These are phyloP conservation scores for Fopius arisanus DNA, from an alignment of 1,140 invertebrate species.

Conservation along the genomic window DNA sequence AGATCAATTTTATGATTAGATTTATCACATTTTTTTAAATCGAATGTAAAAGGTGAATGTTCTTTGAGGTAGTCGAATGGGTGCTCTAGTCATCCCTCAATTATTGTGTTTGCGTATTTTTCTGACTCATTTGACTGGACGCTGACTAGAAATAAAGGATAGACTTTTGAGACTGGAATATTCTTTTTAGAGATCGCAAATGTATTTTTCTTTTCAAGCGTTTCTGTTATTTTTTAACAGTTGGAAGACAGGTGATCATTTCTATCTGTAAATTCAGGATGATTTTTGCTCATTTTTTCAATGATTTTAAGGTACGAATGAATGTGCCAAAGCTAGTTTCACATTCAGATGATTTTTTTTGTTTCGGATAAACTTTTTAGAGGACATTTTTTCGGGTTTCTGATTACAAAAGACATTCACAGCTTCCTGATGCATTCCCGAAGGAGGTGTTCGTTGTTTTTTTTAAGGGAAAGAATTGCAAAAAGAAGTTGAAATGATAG, in stretches of 20 bases:
- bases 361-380: background rate
- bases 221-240: background rate
- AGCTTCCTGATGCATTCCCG: conserved; percentile 3
- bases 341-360: background rate
- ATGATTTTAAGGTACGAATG: background rate
- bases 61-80: background rate
- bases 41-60: conserved; percentile 2
- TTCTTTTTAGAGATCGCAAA: background rate
- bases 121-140: too few relatives aligned
- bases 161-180: background rate
- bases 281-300: background rate
- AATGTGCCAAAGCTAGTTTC: background rate
- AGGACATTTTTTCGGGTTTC: background rate
- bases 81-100: conserved; percentile 1
- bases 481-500: background rate
- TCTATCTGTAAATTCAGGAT: background rate
- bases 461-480: background rate
- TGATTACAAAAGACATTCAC: background rate
- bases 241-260: background rate
- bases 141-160: background rate
- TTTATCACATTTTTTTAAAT: background rate
- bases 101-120: too few relatives aligned
- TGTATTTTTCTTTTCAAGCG: background rate
- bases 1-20: background rate
- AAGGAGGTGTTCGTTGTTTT: background rate